Conservation (phyloP, 1,140 invertebrate genomes). For the Archivesica marissinica region DNA sequence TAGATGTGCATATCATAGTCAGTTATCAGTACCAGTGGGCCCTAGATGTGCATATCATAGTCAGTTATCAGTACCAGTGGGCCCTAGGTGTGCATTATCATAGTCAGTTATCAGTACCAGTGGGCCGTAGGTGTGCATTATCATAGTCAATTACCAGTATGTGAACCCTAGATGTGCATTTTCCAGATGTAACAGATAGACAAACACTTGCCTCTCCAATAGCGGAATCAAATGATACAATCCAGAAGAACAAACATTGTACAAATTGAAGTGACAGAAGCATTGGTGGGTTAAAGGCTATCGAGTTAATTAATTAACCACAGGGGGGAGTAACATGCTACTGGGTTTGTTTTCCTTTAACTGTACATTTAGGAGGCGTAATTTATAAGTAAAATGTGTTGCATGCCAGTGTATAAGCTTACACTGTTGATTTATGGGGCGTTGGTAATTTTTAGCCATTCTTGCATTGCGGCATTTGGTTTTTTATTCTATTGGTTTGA, state of each 20-base stretch:
- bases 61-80: too few species aligned
- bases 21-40: too few species aligned
- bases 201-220: neutral
- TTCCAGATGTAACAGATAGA: conserved; percentile 20
- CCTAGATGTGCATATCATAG: too few species aligned
- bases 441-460: neutral
- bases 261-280: conserved; percentile 13
- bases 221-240: neutral
- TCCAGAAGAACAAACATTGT: neutral
- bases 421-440: conserved; percentile 10
- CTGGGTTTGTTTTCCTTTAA: conserved; percentile 30
- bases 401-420: conserved; percentile 15
- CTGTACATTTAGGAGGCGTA: conserved; percentile 2
- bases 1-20: too few species aligned
- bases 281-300: conserved; percentile 1
- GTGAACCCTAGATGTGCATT: too few species aligned
- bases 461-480: too few species aligned
- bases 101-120: too few species aligned
- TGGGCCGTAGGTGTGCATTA: too few species aligned
- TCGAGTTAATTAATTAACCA: conserved; percentile 25
- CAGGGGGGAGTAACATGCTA: neutral
- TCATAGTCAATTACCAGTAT: too few species aligned
- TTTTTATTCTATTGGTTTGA: too few species aligned
- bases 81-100: too few species aligned
- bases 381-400: conserved; percentile 28